Evolutionary conservation across 2,797 vertebrate genomes (phyloP).

Genomic region (Hoplostethus atlanticus): DNA sequence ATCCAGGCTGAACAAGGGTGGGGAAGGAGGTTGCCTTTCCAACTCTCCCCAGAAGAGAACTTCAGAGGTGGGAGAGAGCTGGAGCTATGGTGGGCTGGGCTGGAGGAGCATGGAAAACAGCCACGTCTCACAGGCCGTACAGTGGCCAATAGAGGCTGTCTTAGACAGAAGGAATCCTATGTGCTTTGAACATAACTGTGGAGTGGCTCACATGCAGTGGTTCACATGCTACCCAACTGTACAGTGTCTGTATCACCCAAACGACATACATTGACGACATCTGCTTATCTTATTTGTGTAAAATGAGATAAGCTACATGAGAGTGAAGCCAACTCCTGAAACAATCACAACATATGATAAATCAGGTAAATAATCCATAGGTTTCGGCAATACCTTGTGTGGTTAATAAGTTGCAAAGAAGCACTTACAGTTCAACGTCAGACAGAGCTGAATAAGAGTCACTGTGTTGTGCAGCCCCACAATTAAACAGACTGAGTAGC

Average conservation of each 20-base stretch:
- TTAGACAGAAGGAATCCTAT: constrained; percentile 54
- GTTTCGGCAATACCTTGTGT: not conserved
- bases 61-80: constrained; percentile 67
- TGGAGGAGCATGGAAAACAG: constrained; percentile 80
- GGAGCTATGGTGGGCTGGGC: constrained; percentile 61
- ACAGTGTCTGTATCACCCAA: too few species aligned
- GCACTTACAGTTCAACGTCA: not conserved
- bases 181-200: constrained; percentile 52
- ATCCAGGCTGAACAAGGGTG: constrained; percentile 53
- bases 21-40: constrained; percentile 70
- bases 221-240: too few species aligned
- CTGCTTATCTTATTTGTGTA: not conserved
- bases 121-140: constrained; percentile 80
- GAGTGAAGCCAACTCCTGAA: too few species aligned
- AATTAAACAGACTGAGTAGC: not conserved
- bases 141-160: constrained; percentile 68
- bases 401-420: not conserved
- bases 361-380: too few species aligned
- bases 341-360: too few species aligned
- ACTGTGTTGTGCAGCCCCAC: not conserved
- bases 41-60: constrained; percentile 72
- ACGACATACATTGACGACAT: too few species aligned
- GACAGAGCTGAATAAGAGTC: not conserved
- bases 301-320: not conserved
- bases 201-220: constrained; percentile 22